phyloP scores from a whole-genome alignment of 2,113 vertebrate genomes.

The Pomatorhinus ruficollis region DNA sequence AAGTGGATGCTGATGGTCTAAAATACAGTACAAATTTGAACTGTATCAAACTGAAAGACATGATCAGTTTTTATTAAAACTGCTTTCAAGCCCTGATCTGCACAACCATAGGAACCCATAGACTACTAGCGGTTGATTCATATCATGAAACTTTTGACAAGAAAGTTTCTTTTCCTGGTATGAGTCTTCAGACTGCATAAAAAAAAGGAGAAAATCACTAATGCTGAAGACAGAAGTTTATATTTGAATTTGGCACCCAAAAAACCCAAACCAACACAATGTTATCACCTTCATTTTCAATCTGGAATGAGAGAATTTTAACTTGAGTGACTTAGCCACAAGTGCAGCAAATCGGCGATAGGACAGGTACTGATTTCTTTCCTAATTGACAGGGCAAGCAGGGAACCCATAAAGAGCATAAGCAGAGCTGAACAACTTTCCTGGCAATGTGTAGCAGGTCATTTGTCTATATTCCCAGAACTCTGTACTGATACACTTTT shows the following conservation, averaged over 20 bases:
- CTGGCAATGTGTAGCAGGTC: neutral
- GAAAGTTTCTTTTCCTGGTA: neutral
- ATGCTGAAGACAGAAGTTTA: neutral
- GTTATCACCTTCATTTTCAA: neutral
- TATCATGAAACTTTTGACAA: neutral
- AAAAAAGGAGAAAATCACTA: neutral
- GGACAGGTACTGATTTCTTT: neutral
- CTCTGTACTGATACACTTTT: neutral
- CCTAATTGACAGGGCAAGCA: neutral
- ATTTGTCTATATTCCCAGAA: neutral
- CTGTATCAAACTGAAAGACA: neutral
- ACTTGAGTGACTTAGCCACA: neutral
- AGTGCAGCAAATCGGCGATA: accelerated
- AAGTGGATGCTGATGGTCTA: neutral
- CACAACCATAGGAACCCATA: neutral
- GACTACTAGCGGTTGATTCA: neutral
- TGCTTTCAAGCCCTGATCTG: neutral
- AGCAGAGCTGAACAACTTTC: neutral
- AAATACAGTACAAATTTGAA: neutral
- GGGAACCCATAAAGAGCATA: neutral
- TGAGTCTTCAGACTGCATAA: neutral
- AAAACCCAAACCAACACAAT: neutral
- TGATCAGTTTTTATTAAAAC: neutral
- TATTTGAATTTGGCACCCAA: neutral
- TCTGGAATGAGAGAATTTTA: neutral